Base-by-base conservation (phyloP, 2,888 invertebrate genomes). In the Drosophila nigritarsus region DNA sequence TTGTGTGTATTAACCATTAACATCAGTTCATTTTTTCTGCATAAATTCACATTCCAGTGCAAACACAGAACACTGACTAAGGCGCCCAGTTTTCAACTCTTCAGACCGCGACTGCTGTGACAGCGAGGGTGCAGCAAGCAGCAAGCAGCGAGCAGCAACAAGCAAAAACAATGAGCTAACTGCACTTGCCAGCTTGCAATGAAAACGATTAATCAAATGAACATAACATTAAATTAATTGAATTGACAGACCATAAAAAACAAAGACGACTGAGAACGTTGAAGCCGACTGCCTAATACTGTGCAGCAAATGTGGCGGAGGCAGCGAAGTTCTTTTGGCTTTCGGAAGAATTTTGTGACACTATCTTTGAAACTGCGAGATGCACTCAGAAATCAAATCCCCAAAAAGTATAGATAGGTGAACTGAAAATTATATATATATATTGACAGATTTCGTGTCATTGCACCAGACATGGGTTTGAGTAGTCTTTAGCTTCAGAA, bases 11-110 rank as follows among this genome's bases (percentile, higher is more conserved):
- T 42, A 50, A 24, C 32, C 30, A 54, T 48, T 32, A 40, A 32
- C 11, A 30, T 51, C 29, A 34, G n/a, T 75, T 73, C 65, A 83
- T 70, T 86, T 77, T 83, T 70, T 76, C 65, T 66, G 82, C 77
- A 56, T 63, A 45, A 54, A 86, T 86, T 83, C 87, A 68, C 66
- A 69, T 64, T 55, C 68, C 62, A 56, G 53, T 32, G 56, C 32
- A 62, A 65, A 27, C 45, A 60, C 84, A 50, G 24, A 45, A 15
- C 15, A 68, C 59, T 45, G 24, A 45, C 27, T 45, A 20, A 24
- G 24, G 42, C 73, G 36, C 62, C 40, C 61, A 59, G 68, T 59
- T 75, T 59, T 50, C 68, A 48, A 54, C 63, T 8, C 15, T 45
- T 24, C 24, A 24, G 45, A 45, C 45, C 24, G 45, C 45, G 45